Conservation (phyloP, 2,797 vertebrate genomes). For the Sebastes matsubarae region DNA sequence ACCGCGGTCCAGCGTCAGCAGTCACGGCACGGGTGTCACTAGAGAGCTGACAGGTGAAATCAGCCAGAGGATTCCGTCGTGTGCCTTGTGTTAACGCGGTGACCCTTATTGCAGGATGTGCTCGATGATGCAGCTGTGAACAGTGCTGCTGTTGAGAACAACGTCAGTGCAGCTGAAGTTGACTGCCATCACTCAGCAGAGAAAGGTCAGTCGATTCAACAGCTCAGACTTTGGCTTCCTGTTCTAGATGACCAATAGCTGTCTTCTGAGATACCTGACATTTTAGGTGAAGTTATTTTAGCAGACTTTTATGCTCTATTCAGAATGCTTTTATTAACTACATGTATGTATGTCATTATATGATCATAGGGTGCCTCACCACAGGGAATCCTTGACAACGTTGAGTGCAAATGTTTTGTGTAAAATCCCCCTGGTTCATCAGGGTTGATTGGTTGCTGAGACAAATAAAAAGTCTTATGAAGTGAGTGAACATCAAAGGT, state of each 20-base stretch:
- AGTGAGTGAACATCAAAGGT: neutral
- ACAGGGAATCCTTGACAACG: neutral
- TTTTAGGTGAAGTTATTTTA: neutral
- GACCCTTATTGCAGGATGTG: slow-evolving; percentile 78
- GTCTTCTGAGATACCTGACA: neutral
- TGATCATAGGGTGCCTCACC: neutral
- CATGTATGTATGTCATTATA: neutral
- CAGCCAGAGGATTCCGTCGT: neutral
- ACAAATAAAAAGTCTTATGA: neutral
- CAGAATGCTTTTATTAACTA: neutral
- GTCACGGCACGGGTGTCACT: too few relatives aligned
- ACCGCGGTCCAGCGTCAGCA: neutral
- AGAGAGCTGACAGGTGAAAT: too few relatives aligned
- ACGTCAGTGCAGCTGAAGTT: slow-evolving; percentile 74
- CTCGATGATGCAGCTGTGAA: slow-evolving; percentile 84
- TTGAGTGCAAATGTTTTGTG: neutral
- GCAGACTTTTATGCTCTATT: neutral
- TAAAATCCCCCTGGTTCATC: neutral
- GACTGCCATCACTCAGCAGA: slow-evolving; percentile 83
- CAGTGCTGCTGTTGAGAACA: slow-evolving; percentile 82
- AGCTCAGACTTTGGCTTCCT: neutral
- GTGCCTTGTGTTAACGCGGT: neutral
- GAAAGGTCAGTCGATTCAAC: slow-evolving; percentile 78
- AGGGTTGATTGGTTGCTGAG: neutral
- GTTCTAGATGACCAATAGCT: neutral